phyloP scores from a whole-genome alignment of 2,888 invertebrate genomes.

The Apantesis nais region DNA sequence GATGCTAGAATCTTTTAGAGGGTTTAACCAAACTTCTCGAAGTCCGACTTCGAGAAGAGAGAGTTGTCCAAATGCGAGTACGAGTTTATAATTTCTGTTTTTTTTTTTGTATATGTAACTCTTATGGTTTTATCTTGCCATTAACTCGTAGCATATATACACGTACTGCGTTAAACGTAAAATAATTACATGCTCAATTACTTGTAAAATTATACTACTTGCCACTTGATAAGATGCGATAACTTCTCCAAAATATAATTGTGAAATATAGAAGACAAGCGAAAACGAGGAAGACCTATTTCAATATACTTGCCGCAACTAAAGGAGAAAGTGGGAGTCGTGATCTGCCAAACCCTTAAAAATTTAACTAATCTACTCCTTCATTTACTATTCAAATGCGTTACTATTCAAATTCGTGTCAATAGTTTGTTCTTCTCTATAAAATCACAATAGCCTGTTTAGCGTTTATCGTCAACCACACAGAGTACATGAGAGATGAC shows the following conservation, averaged over 20 bases:
- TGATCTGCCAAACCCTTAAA: no score
- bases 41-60: not conserved
- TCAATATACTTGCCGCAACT: no score
- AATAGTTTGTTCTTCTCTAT: not conserved
- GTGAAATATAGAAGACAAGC: no score
- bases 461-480: not conserved
- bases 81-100: not conserved
- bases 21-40: not conserved
- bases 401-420: no score
- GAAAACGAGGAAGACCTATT: no score
- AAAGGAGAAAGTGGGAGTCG: no score
- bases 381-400: no score
- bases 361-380: no score
- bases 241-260: no score
- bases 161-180: not conserved
- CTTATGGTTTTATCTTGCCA: not conserved
- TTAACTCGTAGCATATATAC: not conserved
- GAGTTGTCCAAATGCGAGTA: not conserved
- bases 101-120: not conserved
- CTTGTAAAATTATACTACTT: no score
- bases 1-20: not conserved
- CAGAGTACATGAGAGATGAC: constrained; percentile 16
- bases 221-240: no score
- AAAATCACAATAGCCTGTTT: not conserved
- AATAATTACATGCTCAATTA: no score